Base-by-base conservation (phyloP, 1,140 invertebrate species). In the Cherax destructor region DNA sequence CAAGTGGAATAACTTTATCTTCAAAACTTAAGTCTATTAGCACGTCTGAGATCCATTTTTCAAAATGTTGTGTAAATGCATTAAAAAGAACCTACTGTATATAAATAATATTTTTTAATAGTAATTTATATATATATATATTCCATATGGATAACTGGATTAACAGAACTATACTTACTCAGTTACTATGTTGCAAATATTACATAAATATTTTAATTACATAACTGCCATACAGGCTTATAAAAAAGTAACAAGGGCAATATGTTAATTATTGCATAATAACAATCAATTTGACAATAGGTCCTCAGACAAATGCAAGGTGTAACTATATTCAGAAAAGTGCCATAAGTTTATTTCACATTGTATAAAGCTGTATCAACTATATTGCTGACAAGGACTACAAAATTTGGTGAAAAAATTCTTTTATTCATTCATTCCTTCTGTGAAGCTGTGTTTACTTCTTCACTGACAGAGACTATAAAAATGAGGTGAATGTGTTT, bases 391-490 rank as follows among this genome's bases (percentile, higher is more conserved):
- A 74, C 69, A 74, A 74, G 11, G 1, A 30, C 24, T 74, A 74
- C 69, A 74, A 74, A 74, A 24, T 9, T 30, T 24, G n/a, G 69
- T 74, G 24, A 74, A 74, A 74, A 74, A 30, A 30, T 24, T 74
- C 4, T 72, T 74, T 74, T 65, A 59, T 5, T 65, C 18, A 65
- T 65, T 65, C 13, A 65, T 65, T 30, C 11, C 30, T 74, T 74
- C 3, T 30, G 69, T 30, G 69, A 74, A 30, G 69, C 69, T 30
- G 69, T 9, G 30, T 74, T 18, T 0, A 30, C 47, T 69, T 9
- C 61, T 65, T 47, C 69, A 41, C 24, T 56, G 59, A 83, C n/a
- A 80, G 52, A 69, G 81, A 83, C 81, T 83, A 83, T 30, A 74
- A 74, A 74, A 74, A 30, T 74, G 61, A 7, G 65, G n/a, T 74